Base-by-base conservation (phyloP, 2,113 vertebrate genomes). In the Zosterops pallidus region DNA sequence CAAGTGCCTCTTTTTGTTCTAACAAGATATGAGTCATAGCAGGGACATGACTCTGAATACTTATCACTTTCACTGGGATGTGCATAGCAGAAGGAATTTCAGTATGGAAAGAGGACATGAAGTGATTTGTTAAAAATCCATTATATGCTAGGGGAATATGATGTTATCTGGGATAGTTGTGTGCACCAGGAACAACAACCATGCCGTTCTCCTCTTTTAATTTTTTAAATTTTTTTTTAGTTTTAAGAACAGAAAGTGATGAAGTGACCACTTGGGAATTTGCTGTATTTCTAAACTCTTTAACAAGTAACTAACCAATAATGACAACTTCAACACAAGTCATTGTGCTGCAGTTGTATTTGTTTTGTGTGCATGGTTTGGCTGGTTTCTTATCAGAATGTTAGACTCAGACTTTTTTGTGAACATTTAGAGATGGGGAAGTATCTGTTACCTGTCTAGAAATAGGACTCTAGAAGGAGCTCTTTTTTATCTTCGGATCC, bases 11-110 rank as follows among this genome's bases (percentile, higher is more conserved):
- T 88, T 95, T 95, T 74, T 94, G 86, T 78, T 92, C 82, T 96
- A 89, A 95, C 80, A 89, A 89, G 76, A 44, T 68, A 70, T 94
- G 90, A 95, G 83, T 96, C 95, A 95, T 81, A 64, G 68, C 53
- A 89, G 64, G 72, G 76, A 95, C 56, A n/a, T 86, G 92, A 69
- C 68, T 96, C 47, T 88, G 85, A 86, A 94, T 94, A 95, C 60
- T 90, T 94, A 88, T 80, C 8, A 18, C 60, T 88, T 88, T 93
- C 82, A 80, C 76, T 92, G 90, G 60, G 85, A 64, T 86, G 68
- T 56, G n/a, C 3, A 4, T 47, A 88, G 53, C 53, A 94, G 88
- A 83, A 96, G 64, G 71, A 94, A 86, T 92, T 95, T 89, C 65
- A 64, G 60, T 33, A 56, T 69, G 72, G 84, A 84, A 91, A 82